Evolutionary conservation across 1,140 invertebrate genomes (phyloP).

Genomic region (Ceratosolen fusciceps): DNA sequence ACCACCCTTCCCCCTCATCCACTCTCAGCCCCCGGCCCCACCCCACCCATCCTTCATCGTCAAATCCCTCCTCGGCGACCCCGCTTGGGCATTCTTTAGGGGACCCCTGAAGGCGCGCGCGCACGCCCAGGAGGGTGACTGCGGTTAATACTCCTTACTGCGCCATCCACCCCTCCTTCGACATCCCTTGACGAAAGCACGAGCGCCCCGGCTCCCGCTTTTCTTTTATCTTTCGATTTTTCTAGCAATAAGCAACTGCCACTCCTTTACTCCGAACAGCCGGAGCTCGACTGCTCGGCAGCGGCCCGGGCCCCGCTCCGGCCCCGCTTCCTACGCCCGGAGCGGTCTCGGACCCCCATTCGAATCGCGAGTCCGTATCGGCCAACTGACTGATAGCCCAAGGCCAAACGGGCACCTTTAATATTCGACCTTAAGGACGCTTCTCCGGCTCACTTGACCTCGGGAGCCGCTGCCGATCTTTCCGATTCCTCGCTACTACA

Average conservation of each 20-base stretch:
- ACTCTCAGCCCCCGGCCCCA: slow-evolving; percentile 51
- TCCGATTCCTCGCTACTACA: background rate
- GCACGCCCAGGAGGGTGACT: slow-evolving; percentile 64
- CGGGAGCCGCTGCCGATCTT: background rate
- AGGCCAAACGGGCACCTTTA: background rate
- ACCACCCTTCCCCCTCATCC: slow-evolving; percentile 46
- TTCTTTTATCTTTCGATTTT: slow-evolving; percentile 32
- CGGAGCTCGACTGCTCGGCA: background rate
- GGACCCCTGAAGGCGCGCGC: slow-evolving; percentile 50
- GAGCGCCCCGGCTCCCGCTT: background rate
- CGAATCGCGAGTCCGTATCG: no score
- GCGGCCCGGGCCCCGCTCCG: no score
- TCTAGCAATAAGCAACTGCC: no score
- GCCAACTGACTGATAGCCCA: no score
- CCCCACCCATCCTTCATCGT: slow-evolving; percentile 47
- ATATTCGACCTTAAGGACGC: no score
- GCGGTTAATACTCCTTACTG: slow-evolving; percentile 56
- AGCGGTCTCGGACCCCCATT: no score
- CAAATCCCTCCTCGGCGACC: background rate
- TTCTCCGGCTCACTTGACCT: background rate
- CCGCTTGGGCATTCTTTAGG: background rate
- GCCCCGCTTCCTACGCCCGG: no score
- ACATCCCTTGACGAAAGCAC: slow-evolving; percentile 7
- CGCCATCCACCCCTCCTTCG: background rate
- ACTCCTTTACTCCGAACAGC: background rate